Evolutionary conservation across 1,140 invertebrate species (phyloP), one percentile per base, ranked within the genome.

Genomic region (Drosophila sproati): DNA sequence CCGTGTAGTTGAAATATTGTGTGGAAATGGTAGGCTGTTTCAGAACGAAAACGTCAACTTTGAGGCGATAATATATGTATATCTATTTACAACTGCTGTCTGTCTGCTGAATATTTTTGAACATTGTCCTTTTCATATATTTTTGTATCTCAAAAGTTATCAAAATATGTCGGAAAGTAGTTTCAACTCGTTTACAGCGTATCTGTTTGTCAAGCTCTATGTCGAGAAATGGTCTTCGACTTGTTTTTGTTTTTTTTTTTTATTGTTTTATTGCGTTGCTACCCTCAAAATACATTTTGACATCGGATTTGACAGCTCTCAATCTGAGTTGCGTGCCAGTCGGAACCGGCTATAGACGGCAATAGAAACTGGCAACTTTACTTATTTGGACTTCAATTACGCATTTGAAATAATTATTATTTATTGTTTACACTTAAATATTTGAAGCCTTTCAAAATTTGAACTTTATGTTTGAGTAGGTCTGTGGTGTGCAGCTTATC

Each of bases 391-490:
- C 59, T 75, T 68, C 60, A 63, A 78, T 78, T 68, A 73, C 61
- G 60, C 67, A 72, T 63, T 20, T 54, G 43, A 72, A 76, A 63
- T 77, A 66, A 78, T 78, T 48, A 72, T 77, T 69, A 73, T 69
- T 73, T 82, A 79, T 77, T 69, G 67, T 87, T 87, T 80, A 76
- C 78, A 79, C 70, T 70, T 78, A 67, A 71, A 74, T 82, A 68
- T 77, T 86, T 64, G 32, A 20, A 41, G 52, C 56, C 72, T 70
- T 57, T 71, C 32, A 29, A 63, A 34, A 50, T 51, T 6, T 7
- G 0, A 43, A 62, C 48, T 72, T 50, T 37, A 28, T 29, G 57
- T 52, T 67, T 77, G 37, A 39, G 4, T 62, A 32, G 28, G n/a
- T 29, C 35, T 54, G 37, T 28, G 41, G 56, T 68, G 63, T 52